phyloP scores from a whole-genome alignment of 2,888 invertebrate species.

The Automeris io region DNA sequence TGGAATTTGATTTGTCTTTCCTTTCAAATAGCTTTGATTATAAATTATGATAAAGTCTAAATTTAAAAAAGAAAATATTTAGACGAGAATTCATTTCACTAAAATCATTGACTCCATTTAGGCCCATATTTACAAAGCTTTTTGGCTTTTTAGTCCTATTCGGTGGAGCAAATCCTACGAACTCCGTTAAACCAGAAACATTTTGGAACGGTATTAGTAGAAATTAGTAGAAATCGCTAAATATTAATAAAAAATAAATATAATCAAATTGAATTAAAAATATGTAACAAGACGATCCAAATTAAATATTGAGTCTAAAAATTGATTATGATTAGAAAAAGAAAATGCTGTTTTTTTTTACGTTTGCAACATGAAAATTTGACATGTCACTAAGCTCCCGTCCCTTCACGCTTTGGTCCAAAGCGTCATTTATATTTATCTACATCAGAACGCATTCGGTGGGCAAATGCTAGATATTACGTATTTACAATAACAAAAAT shows the following conservation, averaged over 20 bases:
- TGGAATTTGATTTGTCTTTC: too few relatives aligned
- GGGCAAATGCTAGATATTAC: slow-evolving; percentile 55
- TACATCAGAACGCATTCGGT: slow-evolving; percentile 61
- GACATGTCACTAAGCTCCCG: slow-evolving; percentile 8
- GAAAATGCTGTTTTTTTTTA: too few relatives aligned
- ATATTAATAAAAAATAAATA: not conserved
- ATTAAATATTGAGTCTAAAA: too few relatives aligned
- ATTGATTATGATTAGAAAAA: too few relatives aligned
- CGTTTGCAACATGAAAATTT: slow-evolving; percentile 9
- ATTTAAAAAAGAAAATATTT: slow-evolving; percentile 4
- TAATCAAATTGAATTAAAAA: too few relatives aligned
- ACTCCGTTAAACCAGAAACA: slow-evolving; percentile 1
- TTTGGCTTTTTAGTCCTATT: slow-evolving; percentile 65
- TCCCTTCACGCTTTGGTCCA: not conserved
- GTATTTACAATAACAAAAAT: slow-evolving; percentile 51
- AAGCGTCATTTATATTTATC: slow-evolving; percentile 21
- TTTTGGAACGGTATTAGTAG: not conserved
- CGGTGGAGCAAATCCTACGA: slow-evolving; percentile 52
- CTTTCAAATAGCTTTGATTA: too few relatives aligned
- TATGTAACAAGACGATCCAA: too few relatives aligned
- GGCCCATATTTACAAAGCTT: slow-evolving; percentile 67
- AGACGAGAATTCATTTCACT: slow-evolving; percentile 11
- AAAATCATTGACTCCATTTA: slow-evolving; percentile 19
- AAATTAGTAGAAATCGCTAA: not conserved
- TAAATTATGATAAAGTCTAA: too few relatives aligned